These are phyloP conservation scores for Petrocephalus microphthalmus DNA, from an alignment of 2,113 vertebrate species.

Conservation along the genomic window DNA sequence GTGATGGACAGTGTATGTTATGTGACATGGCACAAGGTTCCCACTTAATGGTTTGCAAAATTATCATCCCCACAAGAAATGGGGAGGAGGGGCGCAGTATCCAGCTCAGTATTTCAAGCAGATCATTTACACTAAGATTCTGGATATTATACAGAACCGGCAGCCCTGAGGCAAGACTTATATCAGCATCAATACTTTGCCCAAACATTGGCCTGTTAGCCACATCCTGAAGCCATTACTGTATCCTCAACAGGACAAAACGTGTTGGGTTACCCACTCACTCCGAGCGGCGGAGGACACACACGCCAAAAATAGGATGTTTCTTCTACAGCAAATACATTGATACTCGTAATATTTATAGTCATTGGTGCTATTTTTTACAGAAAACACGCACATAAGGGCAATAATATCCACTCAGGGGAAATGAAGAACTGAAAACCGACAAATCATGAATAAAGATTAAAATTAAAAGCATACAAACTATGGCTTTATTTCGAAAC, in stretches of 20 bases:
- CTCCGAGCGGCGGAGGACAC: neutral
- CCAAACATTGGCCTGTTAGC: slow-evolving; percentile 11
- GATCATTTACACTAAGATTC: slow-evolving; percentile 11
- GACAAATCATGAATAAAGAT: neutral
- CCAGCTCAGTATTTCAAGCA: slow-evolving; percentile 6
- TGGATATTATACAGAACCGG: slow-evolving; percentile 9
- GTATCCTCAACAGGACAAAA: slow-evolving; percentile 1
- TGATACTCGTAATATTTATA: neutral
- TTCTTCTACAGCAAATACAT: neutral
- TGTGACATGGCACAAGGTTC: neutral
- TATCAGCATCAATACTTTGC: slow-evolving; percentile 25
- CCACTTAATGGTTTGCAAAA: neutral
- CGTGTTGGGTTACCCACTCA: slow-evolving; percentile 8
- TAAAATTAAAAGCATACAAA: too few relatives aligned
- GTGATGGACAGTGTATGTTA: neutral
- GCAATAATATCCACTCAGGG: neutral
- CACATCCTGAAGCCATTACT: neutral
- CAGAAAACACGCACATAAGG: neutral
- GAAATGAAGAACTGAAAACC: neutral
- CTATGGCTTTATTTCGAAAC: too few relatives aligned
- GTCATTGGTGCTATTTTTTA: neutral
- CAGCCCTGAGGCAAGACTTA: slow-evolving; percentile 17
- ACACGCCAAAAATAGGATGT: slow-evolving; percentile 8
- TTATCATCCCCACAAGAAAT: neutral
- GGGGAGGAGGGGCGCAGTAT: neutral